These are phyloP conservation scores for Herpetotheres cachinnans DNA, from an alignment of 2,113 vertebrate genomes.

Conservation along the genomic window DNA sequence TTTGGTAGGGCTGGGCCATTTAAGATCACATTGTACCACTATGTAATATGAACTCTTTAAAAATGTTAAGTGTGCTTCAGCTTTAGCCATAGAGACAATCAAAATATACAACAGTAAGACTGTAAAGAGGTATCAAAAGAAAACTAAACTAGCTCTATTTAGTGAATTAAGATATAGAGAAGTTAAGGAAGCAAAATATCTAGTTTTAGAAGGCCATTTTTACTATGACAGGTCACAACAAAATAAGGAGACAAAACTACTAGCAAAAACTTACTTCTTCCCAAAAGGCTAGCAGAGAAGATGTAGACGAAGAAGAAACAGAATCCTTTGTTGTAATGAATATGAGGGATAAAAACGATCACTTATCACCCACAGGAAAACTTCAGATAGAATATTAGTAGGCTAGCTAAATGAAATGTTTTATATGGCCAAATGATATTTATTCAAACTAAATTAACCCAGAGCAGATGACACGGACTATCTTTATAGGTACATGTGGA, in stretches of 20 bases:
- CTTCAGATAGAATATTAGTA: constrained; percentile 1
- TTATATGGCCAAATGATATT: background rate
- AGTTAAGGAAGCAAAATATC: background rate
- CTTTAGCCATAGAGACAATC: background rate
- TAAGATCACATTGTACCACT: background rate
- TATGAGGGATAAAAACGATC: constrained; percentile 65
- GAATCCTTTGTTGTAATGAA: constrained; percentile 76
- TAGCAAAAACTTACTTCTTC: constrained; percentile 78
- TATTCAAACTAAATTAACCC: background rate
- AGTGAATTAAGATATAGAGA: constrained; percentile 17
- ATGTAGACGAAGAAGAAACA: constrained; percentile 76
- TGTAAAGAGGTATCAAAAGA: background rate
- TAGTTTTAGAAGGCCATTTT: constrained; percentile 12
- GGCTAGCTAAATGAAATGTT: constrained; percentile 30
- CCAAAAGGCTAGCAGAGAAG: constrained; percentile 81
- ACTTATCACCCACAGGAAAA: constrained; percentile 39
- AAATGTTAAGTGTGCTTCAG: background rate
- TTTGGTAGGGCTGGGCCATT: background rate
- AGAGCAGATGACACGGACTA: background rate
- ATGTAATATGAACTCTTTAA: background rate
- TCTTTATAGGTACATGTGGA: background rate
- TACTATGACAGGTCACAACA: constrained; percentile 21
- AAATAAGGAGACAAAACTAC: constrained; percentile 24
- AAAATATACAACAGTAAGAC: background rate
- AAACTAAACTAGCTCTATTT: constrained; percentile 1